Evolutionary conservation across 2,797 vertebrate species (phyloP).

Genomic region (Kryptopterus vitreolus): DNA sequence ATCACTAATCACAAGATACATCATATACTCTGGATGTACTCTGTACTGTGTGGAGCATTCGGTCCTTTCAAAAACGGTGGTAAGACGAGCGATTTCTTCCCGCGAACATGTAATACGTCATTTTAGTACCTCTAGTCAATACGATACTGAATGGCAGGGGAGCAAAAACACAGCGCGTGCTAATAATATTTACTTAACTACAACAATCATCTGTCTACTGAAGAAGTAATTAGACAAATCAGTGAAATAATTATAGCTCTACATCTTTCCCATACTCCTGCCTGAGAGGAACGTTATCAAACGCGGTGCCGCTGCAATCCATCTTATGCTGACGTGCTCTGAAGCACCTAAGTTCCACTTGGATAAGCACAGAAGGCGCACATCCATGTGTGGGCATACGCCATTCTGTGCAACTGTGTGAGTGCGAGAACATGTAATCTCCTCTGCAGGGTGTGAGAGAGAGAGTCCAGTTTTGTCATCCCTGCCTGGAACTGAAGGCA

Average conservation of each 20-base stretch:
- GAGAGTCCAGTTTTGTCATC: conserved; percentile 63
- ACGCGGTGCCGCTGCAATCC: conserved; percentile 21
- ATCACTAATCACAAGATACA: neutral
- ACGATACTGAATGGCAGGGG: neutral
- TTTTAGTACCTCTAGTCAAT: neutral
- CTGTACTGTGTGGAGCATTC: too few relatives aligned
- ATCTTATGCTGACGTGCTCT: conserved; percentile 48
- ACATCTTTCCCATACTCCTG: conserved; percentile 13
- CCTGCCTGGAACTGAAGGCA: conserved; percentile 63
- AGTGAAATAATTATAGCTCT: conserved; percentile 31
- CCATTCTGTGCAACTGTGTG: conserved; percentile 40
- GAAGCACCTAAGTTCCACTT: conserved; percentile 48
- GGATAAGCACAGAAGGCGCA: conserved; percentile 52
- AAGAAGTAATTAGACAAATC: neutral
- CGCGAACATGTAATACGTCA: neutral
- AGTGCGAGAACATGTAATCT: conserved; percentile 54
- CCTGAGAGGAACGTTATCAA: conserved; percentile 28
- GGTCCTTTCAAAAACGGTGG: neutral
- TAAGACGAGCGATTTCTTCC: neutral
- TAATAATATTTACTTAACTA: neutral
- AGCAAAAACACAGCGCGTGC: neutral
- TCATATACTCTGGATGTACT: too few relatives aligned
- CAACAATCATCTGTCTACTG: neutral
- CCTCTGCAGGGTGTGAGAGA: conserved; percentile 54
- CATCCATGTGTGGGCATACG: conserved; percentile 61